These are phyloP conservation scores for Grallaria varia DNA, from an alignment of 2,113 vertebrate species.

Conservation along the genomic window DNA sequence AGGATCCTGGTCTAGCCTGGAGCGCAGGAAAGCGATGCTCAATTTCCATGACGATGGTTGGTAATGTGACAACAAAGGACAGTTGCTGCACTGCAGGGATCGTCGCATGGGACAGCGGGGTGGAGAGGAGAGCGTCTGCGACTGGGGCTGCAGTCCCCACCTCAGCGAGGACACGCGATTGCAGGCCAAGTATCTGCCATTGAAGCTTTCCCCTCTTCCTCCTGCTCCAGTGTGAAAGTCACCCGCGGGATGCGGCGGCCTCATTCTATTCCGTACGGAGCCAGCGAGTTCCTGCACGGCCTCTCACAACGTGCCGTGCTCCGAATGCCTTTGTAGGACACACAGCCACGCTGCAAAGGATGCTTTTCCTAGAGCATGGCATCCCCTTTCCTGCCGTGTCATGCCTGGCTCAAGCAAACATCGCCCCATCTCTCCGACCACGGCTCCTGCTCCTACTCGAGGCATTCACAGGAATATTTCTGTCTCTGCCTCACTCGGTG, in stretches of 20 bases:
- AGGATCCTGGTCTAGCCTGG: rapidly evolving
- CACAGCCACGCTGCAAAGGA: rapidly evolving
- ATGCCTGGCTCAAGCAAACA: neutral
- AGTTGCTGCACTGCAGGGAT: neutral
- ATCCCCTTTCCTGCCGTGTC: neutral
- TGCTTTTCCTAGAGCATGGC: neutral
- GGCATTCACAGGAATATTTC: neutral
- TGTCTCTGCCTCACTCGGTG: neutral
- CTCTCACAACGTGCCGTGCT: neutral
- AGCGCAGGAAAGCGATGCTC: neutral
- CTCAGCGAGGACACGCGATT: neutral
- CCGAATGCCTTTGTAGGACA: neutral
- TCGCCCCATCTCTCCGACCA: neutral
- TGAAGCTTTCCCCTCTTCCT: neutral
- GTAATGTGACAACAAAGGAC: neutral
- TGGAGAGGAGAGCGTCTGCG: neutral
- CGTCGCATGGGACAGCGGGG: neutral
- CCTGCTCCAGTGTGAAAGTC: neutral
- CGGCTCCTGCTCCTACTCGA: rapidly evolving
- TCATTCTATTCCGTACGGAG: neutral
- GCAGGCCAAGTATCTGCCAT: neutral
- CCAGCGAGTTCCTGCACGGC: neutral
- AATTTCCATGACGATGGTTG: neutral
- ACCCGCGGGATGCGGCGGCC: neutral
- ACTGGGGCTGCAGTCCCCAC: neutral